Percentiles rank a stretch among this genome's conserved stretches.
These are phyloP conservation scores for Nipponia nippon DNA, from an alignment of 2,113 vertebrate species.

Conservation along the genomic window DNA sequence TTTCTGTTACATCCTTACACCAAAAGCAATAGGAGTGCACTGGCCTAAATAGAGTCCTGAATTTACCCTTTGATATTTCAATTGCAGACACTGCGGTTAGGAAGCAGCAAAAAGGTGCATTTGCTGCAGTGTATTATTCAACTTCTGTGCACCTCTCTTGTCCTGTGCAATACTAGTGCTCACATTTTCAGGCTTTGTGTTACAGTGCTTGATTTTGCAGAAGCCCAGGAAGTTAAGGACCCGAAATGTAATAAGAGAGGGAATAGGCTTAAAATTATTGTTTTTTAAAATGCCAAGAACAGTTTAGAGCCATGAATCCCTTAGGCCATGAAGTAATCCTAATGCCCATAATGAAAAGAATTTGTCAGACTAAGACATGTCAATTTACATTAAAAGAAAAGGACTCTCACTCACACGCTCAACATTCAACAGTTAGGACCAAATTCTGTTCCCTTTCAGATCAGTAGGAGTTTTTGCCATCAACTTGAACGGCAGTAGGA, in stretches of 20 bases:
- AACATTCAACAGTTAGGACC: neutral
- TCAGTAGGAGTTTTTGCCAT: neutral
- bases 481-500: neutral
- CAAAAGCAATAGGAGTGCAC: neutral
- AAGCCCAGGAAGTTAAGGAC: neutral
- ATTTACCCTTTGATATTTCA: neutral
- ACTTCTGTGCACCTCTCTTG: neutral
- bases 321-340: conserved; percentile 6
- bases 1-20: neutral
- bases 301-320: neutral
- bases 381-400: conserved; percentile 34
- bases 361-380: neutral
- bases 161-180: neutral
- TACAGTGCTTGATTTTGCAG: neutral
- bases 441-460: neutral
- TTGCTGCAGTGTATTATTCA: neutral
- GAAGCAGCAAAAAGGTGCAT: neutral
- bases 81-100: neutral
- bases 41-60: neutral
- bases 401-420: neutral
- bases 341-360: conserved; percentile 36
- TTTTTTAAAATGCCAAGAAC: neutral
- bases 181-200: neutral
- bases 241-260: neutral
- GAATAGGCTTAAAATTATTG: neutral